Evolutionary conservation across 2,797 vertebrate genomes (phyloP), one percentile per base, ranked within the genome.

Genomic region (Emydoidea blandingii): DNA sequence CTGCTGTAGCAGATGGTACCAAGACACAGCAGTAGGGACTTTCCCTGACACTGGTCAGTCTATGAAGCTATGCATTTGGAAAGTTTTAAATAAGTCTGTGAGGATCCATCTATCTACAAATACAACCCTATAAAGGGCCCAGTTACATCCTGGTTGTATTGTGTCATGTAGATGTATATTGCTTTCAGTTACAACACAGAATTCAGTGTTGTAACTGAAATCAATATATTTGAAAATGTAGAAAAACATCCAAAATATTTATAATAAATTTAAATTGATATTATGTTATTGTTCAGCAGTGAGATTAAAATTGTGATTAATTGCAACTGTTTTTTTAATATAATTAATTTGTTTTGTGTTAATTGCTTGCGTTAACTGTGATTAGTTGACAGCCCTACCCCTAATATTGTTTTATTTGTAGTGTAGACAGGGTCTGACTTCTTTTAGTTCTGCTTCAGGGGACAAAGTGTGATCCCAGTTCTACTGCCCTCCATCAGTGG

Each of bases 1-100:
- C 88, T 53, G 34, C 50, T 83, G 78, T 82, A 62, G 37, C 41
- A 88, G 79, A 72, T 62, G n/a, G n/a, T 50, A 84, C 50, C 78
- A 52, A 83, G n/a, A 88, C 85, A 80, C 86, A 91, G 41, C 89
- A 81, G 54, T 3, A 41, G 89, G 81, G 83, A 5, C 1, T 23
- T 83, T 44, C 72, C 81, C 91, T 95, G 91, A 53, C 44, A 92
- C 49, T 95, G 44, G 49, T 52, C 78, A 80, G 82, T 72, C 6
- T 1, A 74, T 76, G 72, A 47, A 59, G 41, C 78, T 88, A 90
- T 92, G 21, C 47, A 31, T 41, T 90, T 88, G 72, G 23, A 16
- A 12, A 65, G 68, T 68, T 23, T 83, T 62, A 76, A 78, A 49
- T 78, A 49, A 78, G 15, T 16, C 74, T 49, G 27, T 29, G 74